Evolutionary conservation across 2,888 invertebrate species (phyloP), one percentile per base, ranked within the genome.

Genomic region (Mystacides longicornis): DNA sequence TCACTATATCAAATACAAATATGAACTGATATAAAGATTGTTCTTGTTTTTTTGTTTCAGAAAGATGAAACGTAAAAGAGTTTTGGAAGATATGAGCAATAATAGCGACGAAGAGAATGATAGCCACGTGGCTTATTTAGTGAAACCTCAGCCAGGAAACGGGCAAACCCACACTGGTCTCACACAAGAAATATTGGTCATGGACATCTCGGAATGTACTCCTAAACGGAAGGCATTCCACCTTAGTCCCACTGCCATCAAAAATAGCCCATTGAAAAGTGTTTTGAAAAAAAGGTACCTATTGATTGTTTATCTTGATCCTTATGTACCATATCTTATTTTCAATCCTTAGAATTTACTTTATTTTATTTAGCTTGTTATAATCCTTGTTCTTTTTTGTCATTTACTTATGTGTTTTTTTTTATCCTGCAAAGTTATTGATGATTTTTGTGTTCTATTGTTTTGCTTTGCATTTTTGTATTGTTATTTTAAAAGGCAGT

Each of bases 161-260:
- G 74, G 73, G 49, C 72, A 71, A 0, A 75, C 77, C 55, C 79
- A 77, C 64, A 84, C 85, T 45, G 86, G 87, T 0, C 72, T 86
- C 2, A 87, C 87, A 2, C 83, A 85, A 64, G 87, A 87, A 67
- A 85, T 86, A 37, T 78, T 81, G 68, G 77, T 82, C 0, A 67
- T 86, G 56, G 86, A 85, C 60, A 76, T 86, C 16, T 82, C 79
- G 51, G 82, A 83, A 62, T 81, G 81, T 60, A 86, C 86, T 11
- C 86, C 86, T 1, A 82, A 82, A 67, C 79, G 77, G 55, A 81
- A 79, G 71, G 73, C 77, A n/a, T 68, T 69, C 59, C 75, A 75
- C 54, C 72, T 77, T 1, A 76, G 79, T 3, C 73, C 75, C 1
- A 54, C 48, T 11, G 64, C 65, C 3, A 68, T 66, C 31, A 74